Base-by-base conservation (phyloP, 2,888 invertebrate genomes). In the Scelioninae gen. 2 region DNA sequence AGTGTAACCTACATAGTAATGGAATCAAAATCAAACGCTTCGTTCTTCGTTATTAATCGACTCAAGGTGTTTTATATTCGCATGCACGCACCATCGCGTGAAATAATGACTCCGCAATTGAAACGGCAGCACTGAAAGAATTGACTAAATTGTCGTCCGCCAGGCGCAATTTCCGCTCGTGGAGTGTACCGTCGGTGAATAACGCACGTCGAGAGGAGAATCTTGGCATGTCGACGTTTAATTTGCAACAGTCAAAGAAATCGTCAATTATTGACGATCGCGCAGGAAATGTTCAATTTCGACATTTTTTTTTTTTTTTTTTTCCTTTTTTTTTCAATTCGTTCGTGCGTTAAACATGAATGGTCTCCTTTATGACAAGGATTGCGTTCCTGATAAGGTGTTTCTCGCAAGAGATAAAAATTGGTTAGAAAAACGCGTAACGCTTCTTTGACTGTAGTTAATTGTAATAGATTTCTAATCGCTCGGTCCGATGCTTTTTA, bases 141-240 rank as follows among this genome's bases (percentile, higher is more conserved):
- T 69, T 63, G 53, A 43, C 64, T 73, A 60, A 73, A 69, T 69
- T 73, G 73, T 69, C 73, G 64, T 53, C 48, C 64, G 60, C 60
- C 69, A 53, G 50, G 60, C 63, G 64, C 69, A 64, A 73, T 64
- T 73, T 73, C 73, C 73, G 73, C 37, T 73, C 50, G 61, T 43
- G 50, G 18, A 41, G 25, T 31, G 35, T 35, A 41, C 58, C 50
- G 35, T 16, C 50, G 43, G 58, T 18, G 73, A 67, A 67, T 53
- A 48, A 55, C 41, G 48, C 6, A 22, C 33, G 55, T n/a, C 22
- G 46, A 33, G 31, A 39, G 50, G 52, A 33, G 72, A 25, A 55
- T 69, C 64, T 60, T 70, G 58, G 73, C 64, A 41, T 60, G 74
- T 74, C 65, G 64, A 55, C 64, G 63, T 69, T 73, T 73, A 64